Percentiles rank a stretch among this genome's conserved stretches.
phyloP scores from a whole-genome alignment of 2,797 vertebrate species.

The Prionace glauca region DNA sequence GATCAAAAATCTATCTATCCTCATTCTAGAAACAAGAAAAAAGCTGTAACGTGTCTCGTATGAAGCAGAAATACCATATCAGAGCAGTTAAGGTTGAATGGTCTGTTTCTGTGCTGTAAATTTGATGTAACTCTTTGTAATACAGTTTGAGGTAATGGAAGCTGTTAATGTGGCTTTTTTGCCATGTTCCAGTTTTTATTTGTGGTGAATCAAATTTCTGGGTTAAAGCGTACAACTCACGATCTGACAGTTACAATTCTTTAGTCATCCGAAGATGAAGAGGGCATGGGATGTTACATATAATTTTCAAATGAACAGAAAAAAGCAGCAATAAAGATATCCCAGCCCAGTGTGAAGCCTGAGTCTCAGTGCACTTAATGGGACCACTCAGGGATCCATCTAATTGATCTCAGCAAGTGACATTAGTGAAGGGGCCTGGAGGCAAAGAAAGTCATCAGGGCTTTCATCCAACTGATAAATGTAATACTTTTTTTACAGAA shows the following conservation, averaged over 20 bases:
- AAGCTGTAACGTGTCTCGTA: background rate
- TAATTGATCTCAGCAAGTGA: background rate
- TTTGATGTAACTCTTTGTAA: background rate
- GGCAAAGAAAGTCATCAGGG: background rate
- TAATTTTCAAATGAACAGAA: background rate
- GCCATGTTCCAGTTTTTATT: background rate
- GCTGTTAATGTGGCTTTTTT: background rate
- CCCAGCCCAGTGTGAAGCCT: background rate
- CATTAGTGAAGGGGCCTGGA: background rate
- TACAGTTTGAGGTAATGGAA: background rate
- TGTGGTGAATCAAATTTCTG: background rate
- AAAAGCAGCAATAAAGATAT: background rate
- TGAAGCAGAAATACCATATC: background rate
- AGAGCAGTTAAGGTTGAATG: background rate
- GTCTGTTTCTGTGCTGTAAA: background rate
- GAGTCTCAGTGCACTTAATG: background rate
- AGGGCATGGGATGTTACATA: background rate
- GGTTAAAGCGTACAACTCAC: background rate
- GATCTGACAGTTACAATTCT: background rate
- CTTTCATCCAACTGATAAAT: background rate
- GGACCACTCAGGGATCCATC: background rate
- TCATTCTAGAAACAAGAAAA: too few relatives aligned
- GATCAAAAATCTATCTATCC: too few relatives aligned
- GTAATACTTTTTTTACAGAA: background rate
- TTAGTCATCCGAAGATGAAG: background rate